Evolutionary conservation across 2,888 invertebrate genomes (phyloP), one percentile per base, ranked within the genome.

Genomic region (Leucophora obtusa): DNA sequence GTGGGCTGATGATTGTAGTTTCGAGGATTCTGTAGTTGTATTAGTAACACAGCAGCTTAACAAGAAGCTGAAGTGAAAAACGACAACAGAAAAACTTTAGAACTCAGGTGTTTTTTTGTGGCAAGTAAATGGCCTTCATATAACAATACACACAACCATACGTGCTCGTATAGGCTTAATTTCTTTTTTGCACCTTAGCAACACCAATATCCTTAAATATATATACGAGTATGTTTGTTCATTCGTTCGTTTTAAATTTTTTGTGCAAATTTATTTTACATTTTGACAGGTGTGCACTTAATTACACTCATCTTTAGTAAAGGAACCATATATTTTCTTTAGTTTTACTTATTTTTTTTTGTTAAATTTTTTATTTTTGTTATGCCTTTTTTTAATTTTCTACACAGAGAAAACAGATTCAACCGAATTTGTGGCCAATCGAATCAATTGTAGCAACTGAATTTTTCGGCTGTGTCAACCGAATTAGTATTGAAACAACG

Each of bases 261-360:
- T 21, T 47, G 35, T 50, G 50, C 38, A 70, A 60, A 69, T 28
- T 15, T 70, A 35, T 53, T 70, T 70, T 35, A 38, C 60, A 33
- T 60, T 60, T 60, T 70, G 70, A 70, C 70, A 70, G 70, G 59
- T 70, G 59, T 70, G 50, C 35, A 59, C 59, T 70, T 70, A 70
- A 70, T 70, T 70, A 70, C 70, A 60, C 51, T 51, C 59, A 70
- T 70, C 60, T 70, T 70, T 51, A 59, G 51, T n/a, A 35, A 51
- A 70, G 59, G 21, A 56, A 43, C 68, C 43, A 59, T 59, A 58
- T 58, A 58, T 58, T 51, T 58, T 59, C 33, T 28, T 59, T 59
- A 24, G 33, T 56, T 56, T 56, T 24, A 11, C 28, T 15, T 56
- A 15, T 28, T 28, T 28, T 56, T 28, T 24, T 56, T 9, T 21